Conservation (phyloP, 1,140 invertebrate species). For the Achatina immaculata region DNA sequence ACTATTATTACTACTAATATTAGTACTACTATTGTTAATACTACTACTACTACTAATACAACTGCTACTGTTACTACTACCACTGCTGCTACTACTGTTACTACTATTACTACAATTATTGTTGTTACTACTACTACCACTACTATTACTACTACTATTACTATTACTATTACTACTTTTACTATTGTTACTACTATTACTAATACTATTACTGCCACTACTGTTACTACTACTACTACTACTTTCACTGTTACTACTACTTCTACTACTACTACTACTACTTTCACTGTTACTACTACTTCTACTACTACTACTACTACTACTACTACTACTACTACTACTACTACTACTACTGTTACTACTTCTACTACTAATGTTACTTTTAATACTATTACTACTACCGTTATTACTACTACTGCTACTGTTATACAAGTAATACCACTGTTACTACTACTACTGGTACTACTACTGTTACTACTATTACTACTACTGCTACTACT, state of each 20-base stretch:
- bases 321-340: slow-evolving; percentile 31
- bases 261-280: slow-evolving; percentile 13
- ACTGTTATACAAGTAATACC: background rate
- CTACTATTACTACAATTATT: background rate
- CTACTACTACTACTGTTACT: slow-evolving; percentile 32
- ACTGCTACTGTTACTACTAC: slow-evolving; percentile 24
- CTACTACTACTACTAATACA: slow-evolving; percentile 29
- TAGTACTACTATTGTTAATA: slow-evolving; percentile 31
- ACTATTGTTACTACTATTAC: background rate
- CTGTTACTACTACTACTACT: background rate
- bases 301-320: background rate
- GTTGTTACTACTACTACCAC: background rate
- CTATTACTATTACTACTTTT: slow-evolving; percentile 24
- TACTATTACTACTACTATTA: slow-evolving; percentile 11
- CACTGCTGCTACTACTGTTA: background rate
- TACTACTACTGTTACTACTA: background rate
- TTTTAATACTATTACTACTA: background rate
- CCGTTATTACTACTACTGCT: background rate
- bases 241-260: slow-evolving; percentile 16
- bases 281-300: background rate
- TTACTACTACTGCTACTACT: background rate
- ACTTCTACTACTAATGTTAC: background rate
- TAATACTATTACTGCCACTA: background rate
- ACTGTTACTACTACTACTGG: background rate
- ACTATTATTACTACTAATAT: slow-evolving; percentile 27